Percentiles rank a stretch among this genome's conserved stretches.
Evolutionary conservation across 2,113 vertebrate genomes (phyloP).

Genomic region (Petrocephalus microphthalmus): DNA sequence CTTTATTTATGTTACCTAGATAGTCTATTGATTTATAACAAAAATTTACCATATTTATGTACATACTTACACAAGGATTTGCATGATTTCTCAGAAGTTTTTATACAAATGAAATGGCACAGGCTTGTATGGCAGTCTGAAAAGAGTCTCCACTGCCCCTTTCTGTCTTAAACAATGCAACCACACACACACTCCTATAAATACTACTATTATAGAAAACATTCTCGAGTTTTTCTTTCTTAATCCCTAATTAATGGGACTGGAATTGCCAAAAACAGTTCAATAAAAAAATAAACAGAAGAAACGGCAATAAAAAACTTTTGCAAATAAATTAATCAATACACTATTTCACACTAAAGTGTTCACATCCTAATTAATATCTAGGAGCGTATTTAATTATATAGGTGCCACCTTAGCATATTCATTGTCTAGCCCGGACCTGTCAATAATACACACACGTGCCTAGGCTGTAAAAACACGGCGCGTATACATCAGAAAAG

Average conservation of each 20-base stretch:
- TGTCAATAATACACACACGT: not conserved
- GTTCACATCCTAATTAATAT: not conserved
- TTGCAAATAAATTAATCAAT: not conserved
- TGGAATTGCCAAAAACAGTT: not conserved
- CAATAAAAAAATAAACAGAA: not conserved
- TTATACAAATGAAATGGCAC: not conserved
- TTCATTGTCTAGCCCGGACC: not conserved
- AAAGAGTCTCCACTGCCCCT: not conserved
- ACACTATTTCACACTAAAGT: not conserved
- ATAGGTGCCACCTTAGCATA: not conserved
- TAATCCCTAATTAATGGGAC: not conserved
- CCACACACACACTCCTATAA: not conserved
- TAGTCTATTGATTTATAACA: not conserved
- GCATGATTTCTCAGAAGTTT: not conserved
- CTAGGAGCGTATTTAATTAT: not conserved
- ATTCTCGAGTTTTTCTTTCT: not conserved
- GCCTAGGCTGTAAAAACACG: not conserved
- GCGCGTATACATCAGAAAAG: not conserved
- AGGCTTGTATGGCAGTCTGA: not conserved
- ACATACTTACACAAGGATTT: not conserved
- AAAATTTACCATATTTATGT: not conserved
- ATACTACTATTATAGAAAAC: not conserved
- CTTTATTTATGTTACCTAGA: not conserved
- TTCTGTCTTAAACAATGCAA: not conserved
- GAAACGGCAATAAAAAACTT: not conserved